Evolutionary conservation across 2,797 vertebrate species (phyloP), one percentile per base, ranked within the genome.

Genomic region (Phataginus tricuspis): DNA sequence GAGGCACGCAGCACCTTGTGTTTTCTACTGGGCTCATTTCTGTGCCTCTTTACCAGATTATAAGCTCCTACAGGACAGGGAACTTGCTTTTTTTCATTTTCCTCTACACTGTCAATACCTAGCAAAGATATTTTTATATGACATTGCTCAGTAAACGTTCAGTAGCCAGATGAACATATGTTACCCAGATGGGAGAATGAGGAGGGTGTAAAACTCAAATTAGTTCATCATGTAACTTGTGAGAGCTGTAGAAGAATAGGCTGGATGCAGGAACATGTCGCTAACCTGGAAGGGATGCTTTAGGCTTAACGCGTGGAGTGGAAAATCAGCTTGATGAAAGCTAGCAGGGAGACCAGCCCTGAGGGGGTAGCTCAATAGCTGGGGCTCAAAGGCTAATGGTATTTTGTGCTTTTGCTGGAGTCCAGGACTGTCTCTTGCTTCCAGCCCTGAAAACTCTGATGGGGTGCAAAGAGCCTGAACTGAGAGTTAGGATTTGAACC

Each of bases 191-290:
- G 97, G 96, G 87, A 96, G 82, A 78, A 64, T 86, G 75, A 96
- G 96, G 79, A 95, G 89, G 87, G 89, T 96, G 93, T 95, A 95
- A 97, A 97, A 96, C 96, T 96, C 83, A 96, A 96, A 97, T 98
- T 96, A 96, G 95, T 96, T 96, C 68, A 94, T 93, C 74, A 92
- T 95, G 86, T 95, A 95, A 96, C 96, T 93, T 90, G 59, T 78
- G 86, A 84, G 66, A 91, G 66, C 85, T 89, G 23, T 64, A 31
- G 84, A 71, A 91, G 88, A 97, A 96, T 79, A 92, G 91, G 45
- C 49, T 82, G 85, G 64, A 49, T 85, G 55, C 21, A 75, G 84
- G 80, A 84, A 95, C 84, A 92, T 86, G 42, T 83, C 78, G 42
- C 34, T 92, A 91, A 95, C 71, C 75, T 69, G 45, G 18, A 55